Evolutionary conservation across 2,113 vertebrate species (phyloP), one percentile per base, ranked within the genome.

Genomic region (Erythrolamprus reginae): DNA sequence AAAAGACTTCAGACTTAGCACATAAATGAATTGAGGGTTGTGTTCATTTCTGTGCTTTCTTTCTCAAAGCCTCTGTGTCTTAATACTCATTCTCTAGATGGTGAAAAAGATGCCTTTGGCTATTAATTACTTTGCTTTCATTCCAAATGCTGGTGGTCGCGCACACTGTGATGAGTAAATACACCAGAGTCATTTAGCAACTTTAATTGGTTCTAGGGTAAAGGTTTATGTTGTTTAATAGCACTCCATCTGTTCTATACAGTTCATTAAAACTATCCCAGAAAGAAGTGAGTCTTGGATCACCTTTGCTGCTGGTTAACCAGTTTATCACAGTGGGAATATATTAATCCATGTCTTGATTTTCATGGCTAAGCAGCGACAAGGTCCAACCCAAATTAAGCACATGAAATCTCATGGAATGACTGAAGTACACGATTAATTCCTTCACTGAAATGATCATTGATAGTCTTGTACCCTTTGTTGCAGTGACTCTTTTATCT

Each of bases 191-290:
- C 89, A 70, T 87, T 90, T 90, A 90, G 53, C 77, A 88, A 53
- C 85, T 61, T 65, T 90, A 65, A 84, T 65, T 92, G 42, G 42
- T 86, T 77, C 84, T 47, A 55, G 86, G 42, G 85, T 83, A 48
- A 88, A 87, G 86, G 89, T 88, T 91, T 88, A 77, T 91, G 53
- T 55, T 88, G 48, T 84, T 92, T 87, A 84, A 90, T 89, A 47
- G 48, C 7, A 52, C 48, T 5, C 21, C 55, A 55, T 92, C 89
- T 92, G 89, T 65, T 84, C 53, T 90, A 53, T 58, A 17, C 50
- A 33, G 8, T 83, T 92, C 84, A 56, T 89, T 87, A 87, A 89
- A 83, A 56, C 88, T 58, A 65, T 53, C 88, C 53, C 53, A 88
- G 58, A 33, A 91, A 24, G 90, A 77, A 88, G 5, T 42, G 45